Evolutionary conservation across 2,888 invertebrate genomes (phyloP).

Genomic region (Neelides folsomi): DNA sequence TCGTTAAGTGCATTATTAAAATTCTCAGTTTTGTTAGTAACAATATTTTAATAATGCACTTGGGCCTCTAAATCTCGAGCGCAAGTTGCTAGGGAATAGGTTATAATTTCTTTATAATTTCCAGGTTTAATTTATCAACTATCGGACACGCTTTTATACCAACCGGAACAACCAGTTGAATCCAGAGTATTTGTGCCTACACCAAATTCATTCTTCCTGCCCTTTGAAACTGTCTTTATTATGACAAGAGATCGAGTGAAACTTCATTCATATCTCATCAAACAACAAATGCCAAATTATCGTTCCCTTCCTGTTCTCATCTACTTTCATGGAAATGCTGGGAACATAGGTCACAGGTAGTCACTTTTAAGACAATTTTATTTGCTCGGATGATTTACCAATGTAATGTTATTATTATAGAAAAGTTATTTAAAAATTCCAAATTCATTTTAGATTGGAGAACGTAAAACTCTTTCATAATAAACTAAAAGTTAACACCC

Average conservation of each 20-base stretch:
- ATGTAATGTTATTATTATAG: slow-evolving; percentile 1
- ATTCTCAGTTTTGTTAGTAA: no score
- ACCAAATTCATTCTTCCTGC: slow-evolving; percentile 70
- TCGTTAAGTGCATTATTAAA: no score
- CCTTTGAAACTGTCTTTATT: slow-evolving; percentile 68
- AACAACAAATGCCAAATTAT: slow-evolving; percentile 54
- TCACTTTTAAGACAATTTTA: no score
- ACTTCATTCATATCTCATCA: slow-evolving; percentile 68
- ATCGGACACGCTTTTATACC: slow-evolving; percentile 28
- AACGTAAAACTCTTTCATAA: slow-evolving; percentile 78
- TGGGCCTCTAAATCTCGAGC: no score
- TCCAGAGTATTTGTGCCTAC: slow-evolving; percentile 76
- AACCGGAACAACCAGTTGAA: slow-evolving; percentile 51
- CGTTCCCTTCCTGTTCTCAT: slow-evolving; percentile 66
- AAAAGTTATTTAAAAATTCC: neutral
- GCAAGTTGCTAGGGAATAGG: no score
- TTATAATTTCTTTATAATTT: slow-evolving; percentile 1
- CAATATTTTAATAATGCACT: no score
- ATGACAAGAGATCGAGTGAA: slow-evolving; percentile 61
- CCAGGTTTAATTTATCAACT: slow-evolving; percentile 28
- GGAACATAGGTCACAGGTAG: slow-evolving; percentile 88
- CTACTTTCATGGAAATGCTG: slow-evolving; percentile 92
- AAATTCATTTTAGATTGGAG: slow-evolving; percentile 48
- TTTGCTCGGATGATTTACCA: no score
- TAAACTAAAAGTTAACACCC: slow-evolving; percentile 66